Base-by-base conservation (phyloP, 2,888 invertebrate species). In the Liposcelis brunnea region DNA sequence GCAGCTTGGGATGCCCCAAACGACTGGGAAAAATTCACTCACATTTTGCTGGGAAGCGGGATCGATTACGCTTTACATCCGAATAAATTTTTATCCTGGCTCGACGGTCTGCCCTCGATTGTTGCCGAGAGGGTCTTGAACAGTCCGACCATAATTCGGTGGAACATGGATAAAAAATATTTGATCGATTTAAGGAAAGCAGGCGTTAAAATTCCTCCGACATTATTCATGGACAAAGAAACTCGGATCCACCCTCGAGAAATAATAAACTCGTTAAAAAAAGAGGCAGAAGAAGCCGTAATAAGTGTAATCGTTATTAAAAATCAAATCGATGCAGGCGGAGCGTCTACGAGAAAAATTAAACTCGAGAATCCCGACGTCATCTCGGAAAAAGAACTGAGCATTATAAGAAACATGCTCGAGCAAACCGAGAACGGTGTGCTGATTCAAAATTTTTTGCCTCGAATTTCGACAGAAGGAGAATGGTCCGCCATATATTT, bases 271-370 rank as follows among this genome's bases (percentile, higher is more conserved):
- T 10, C n/a, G 10, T 10, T 32, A 10, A 10, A 32, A 10, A n/a
- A 32, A 10, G 10, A 10, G 32, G 32, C 10, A 32, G n/a, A 32
- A 32, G 10, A 32, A 32, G 16, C 8, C 37, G 15, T 21, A 18
- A n/a, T 40, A 21, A n/a, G 7, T 19, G 19, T 5, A 6, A 16
- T 40, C 5, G 40, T 40, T 18, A 3, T 40, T 18, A 40, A 40
- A 19, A 40, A 40, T 19, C 16, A 19, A 21, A 19, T 40, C n/a
- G 40, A 40, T 11, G 40, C 40, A 18, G 40, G 37, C 8, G 37
- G 40, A 19, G 6, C 10, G 7, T 40, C 40, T 26, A 26, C 8
- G 5, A 26, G 26, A 26, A 26, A 26, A 26, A 26, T 26, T 26
- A 4, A 26, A 8, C 26, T 26, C 4, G 8, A 26, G 8, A 26